Percentiles rank a stretch among this genome's conserved stretches.
phyloP scores from a whole-genome alignment of 2,797 vertebrate species.

The Staurois parvus region DNA sequence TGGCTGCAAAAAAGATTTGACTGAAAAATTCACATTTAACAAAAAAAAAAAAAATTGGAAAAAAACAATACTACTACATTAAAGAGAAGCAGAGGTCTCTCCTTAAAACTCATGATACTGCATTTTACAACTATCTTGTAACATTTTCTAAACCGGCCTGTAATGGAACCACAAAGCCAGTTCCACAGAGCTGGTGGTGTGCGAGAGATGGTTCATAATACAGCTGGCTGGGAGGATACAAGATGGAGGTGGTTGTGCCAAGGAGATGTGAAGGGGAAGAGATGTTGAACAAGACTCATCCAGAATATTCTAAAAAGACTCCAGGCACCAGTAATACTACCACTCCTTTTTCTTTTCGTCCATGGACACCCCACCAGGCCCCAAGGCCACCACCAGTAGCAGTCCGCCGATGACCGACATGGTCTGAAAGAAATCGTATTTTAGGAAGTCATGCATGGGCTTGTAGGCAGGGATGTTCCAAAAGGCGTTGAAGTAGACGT shows the following conservation, averaged over 20 bases:
- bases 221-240: background rate
- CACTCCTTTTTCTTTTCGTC: slow-evolving; percentile 98
- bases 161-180: background rate
- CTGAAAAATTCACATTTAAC: background rate
- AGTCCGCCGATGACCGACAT: slow-evolving; percentile 97
- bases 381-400: slow-evolving; percentile 94
- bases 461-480: slow-evolving; percentile 95
- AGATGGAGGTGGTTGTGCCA: background rate
- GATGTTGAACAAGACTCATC: slow-evolving; percentile 58
- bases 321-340: slow-evolving; percentile 74
- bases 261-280: background rate
- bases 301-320: slow-evolving; percentile 24
- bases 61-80: background rate
- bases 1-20: background rate
- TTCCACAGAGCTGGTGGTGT: background rate
- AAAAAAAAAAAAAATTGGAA: background rate
- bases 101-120: slow-evolving; percentile 27
- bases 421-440: slow-evolving; percentile 99
- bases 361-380: slow-evolving; percentile 96
- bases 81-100: background rate
- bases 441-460: slow-evolving; percentile 99
- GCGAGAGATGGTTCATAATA: background rate
- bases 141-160: background rate
- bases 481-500: slow-evolving; percentile 98
- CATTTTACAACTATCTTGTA: slow-evolving; percentile 24